Base-by-base conservation (phyloP, 2,113 vertebrate species). In the Embiotoca jacksoni region DNA sequence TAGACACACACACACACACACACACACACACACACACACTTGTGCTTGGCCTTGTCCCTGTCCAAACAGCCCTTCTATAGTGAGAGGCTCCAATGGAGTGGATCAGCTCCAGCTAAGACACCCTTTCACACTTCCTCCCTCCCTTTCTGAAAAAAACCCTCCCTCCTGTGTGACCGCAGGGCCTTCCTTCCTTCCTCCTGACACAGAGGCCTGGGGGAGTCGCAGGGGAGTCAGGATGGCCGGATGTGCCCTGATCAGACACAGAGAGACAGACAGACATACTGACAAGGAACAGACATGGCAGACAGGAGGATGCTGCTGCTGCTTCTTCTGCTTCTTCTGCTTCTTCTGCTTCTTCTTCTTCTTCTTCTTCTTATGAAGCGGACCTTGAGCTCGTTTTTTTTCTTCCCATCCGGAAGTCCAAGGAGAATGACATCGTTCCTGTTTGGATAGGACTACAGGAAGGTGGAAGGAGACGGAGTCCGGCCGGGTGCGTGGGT, bases 81-180 rank as follows among this genome's bases (percentile, higher is more conserved):
- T 89, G 82, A 89, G 84, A 83, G 81, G 85, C 81, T 89, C 82
- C 84, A 84, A 56, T 88, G 83, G 78, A 89, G 88, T 82, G 85
- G 85, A 93, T 92, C 77, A 78, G 76, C 88, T 92, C 89, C 92
- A 92, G 88, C 92, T 88, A 91, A 90, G 92, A 89, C 89, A 90
- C 87, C 88, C 91, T 93, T 78, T 88, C 84, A 89, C 80, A 80
- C 88, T 92, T 94, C 92, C 92, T 90, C 91, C 88, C 88, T 88
- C 81, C 82, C 72, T 88, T 84, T 85, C 88, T 81, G 82, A 55
- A 74, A 63, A 90, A 90, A 90, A 90, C 82, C 90, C 83, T 91
- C 86, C 91, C 90, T 87, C 72, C 61, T 73, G 60, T 83, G 80
- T 82, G 81, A 85, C 88, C 61, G 7, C 90, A 75, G 84, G 67